A percentile compares a stretch with the other conserved stretches of the same genome.
These are phyloP conservation scores for Clarias pachynema DNA, from an alignment of 2,797 vertebrate species.

Conservation along the genomic window DNA sequence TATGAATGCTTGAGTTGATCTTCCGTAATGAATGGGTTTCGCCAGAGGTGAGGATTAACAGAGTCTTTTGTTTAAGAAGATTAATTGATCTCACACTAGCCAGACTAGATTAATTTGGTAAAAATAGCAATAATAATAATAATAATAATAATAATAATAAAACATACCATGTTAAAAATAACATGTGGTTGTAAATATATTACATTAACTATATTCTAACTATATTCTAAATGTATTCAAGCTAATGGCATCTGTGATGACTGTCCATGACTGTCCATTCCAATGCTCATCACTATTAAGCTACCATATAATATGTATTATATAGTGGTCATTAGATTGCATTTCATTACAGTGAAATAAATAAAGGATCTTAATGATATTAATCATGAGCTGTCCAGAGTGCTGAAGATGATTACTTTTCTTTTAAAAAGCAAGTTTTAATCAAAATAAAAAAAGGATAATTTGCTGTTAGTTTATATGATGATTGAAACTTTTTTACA, in stretches of 20 bases:
- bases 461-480: background rate
- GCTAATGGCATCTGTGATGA: background rate
- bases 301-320: background rate
- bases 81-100: constrained; percentile 22
- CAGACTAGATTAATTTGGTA: background rate
- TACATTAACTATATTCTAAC: background rate
- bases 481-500: background rate
- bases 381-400: constrained; percentile 62
- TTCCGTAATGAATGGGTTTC: constrained; percentile 58
- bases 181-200: background rate
- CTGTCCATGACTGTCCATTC: background rate
- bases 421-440: background rate
- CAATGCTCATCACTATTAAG: background rate
- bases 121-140: background rate
- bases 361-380: constrained; percentile 10
- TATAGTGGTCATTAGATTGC: background rate
- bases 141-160: background rate
- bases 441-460: too few species aligned
- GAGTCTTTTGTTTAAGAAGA: constrained; percentile 29
- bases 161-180: background rate
- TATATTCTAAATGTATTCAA: background rate
- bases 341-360: background rate
- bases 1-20: constrained; percentile 43
- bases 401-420: constrained; percentile 55
- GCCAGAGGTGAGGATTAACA: constrained; percentile 31